These are phyloP conservation scores for Caiman crocodilus DNA, from an alignment of 2,797 vertebrate genomes.

Conservation along the genomic window DNA sequence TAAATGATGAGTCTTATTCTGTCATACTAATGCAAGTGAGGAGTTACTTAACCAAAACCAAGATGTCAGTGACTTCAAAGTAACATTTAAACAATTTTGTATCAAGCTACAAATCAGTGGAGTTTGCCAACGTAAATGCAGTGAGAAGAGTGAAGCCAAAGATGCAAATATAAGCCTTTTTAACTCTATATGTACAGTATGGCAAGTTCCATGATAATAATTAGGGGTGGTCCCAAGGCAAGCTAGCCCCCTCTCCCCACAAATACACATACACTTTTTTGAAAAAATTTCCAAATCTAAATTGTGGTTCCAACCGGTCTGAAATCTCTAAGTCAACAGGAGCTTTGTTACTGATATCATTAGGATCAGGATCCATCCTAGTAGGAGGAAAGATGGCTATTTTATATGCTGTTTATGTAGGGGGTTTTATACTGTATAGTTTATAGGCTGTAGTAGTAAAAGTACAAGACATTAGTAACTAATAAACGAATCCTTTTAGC, in stretches of 20 bases:
- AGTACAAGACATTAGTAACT: neutral
- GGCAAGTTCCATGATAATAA: neutral
- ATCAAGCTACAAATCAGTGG: neutral
- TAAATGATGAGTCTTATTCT: neutral
- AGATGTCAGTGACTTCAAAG: neutral
- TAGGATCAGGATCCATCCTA: neutral
- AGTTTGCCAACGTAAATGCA: neutral
- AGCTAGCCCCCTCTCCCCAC: neutral
- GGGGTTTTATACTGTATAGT: neutral
- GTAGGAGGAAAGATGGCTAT: neutral
- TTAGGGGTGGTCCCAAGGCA: neutral
- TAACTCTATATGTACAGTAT: neutral
- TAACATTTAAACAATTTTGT: neutral
- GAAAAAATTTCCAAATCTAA: neutral
- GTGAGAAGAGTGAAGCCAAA: neutral
- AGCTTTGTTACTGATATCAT: neutral
- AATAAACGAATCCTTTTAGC: constrained; percentile 1
- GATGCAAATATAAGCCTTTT: neutral
- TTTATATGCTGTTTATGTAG: neutral
- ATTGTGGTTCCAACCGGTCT: neutral
- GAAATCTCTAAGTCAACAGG: neutral
- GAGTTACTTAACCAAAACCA: neutral
- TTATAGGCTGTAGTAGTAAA: neutral
- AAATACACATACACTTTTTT: neutral
- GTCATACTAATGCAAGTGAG: accelerated